phyloP scores from a whole-genome alignment of 2,113 vertebrate species.

The Gopherus flavomarginatus region DNA sequence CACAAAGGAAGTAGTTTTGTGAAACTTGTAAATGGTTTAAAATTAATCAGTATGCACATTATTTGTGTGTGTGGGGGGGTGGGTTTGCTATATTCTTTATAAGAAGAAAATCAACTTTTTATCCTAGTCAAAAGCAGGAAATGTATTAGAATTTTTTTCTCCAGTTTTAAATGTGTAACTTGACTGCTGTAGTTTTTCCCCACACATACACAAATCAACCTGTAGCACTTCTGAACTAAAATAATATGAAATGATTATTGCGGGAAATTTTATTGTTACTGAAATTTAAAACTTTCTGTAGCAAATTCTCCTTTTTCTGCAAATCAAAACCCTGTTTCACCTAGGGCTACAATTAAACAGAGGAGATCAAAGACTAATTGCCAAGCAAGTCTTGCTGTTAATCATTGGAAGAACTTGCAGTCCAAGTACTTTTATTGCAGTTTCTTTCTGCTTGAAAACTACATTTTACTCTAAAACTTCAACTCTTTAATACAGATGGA shows the following conservation, averaged over 20 bases:
- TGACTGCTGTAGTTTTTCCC: slow-evolving; percentile 35
- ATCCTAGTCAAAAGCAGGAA: slow-evolving; percentile 32
- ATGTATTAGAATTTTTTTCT: slow-evolving; percentile 20
- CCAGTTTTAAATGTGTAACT: slow-evolving; percentile 59
- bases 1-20: too few relatives aligned
- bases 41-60: too few relatives aligned
- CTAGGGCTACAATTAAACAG: slow-evolving; percentile 67
- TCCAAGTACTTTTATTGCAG: slow-evolving; percentile 62
- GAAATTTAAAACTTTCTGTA: slow-evolving; percentile 76
- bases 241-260: slow-evolving; percentile 73
- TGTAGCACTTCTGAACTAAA: slow-evolving; percentile 55
- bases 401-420: slow-evolving; percentile 59
- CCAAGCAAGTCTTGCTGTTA: slow-evolving; percentile 64
- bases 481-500: too few relatives aligned
- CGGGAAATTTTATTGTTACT: slow-evolving; percentile 64
- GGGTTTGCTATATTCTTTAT: background rate
- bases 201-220: slow-evolving; percentile 38
- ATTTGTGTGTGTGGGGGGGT: background rate
- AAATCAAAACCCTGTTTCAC: slow-evolving; percentile 75
- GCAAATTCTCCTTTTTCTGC: slow-evolving; percentile 71
- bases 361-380: slow-evolving; percentile 69
- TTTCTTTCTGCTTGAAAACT: background rate
- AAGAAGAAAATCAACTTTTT: slow-evolving; percentile 37
- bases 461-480: too few relatives aligned
- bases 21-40: too few relatives aligned